Evolutionary conservation across 2,113 vertebrate genomes (phyloP).

Genomic region (Ploceus nigricollis): DNA sequence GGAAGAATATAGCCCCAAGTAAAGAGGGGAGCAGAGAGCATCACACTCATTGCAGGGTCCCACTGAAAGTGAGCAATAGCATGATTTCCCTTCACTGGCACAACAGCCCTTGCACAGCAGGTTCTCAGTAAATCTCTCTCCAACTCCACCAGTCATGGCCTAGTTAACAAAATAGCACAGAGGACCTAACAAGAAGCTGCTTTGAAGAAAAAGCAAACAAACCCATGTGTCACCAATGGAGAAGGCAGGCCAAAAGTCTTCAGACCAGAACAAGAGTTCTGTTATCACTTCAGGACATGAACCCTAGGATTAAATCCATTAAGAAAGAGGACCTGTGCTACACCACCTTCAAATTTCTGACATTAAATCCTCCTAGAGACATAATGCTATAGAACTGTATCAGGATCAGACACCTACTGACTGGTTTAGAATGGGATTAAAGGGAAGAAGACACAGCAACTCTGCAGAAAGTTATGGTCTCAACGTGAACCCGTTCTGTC

Average conservation of each 20-base stretch:
- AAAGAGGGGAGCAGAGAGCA: not conserved
- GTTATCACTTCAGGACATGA: not conserved
- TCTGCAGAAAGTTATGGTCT: not conserved
- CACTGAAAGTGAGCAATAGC: not conserved
- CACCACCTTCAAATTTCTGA: not conserved
- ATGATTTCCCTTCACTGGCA: not conserved
- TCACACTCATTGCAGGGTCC: not conserved
- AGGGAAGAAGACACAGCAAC: not conserved
- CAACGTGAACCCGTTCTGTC: not conserved
- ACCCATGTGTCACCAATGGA: not conserved
- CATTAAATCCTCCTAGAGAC: not conserved
- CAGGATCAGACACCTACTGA: not conserved
- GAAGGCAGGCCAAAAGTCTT: not conserved
- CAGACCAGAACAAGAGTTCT: not conserved
- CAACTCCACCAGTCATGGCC: not conserved
- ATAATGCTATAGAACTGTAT: fast-evolving
- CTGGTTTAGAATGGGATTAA: not conserved
- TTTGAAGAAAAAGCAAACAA: not conserved
- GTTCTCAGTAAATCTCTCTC: not conserved
- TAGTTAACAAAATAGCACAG: not conserved
- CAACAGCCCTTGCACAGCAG: not conserved
- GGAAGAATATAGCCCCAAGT: not conserved
- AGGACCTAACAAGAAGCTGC: not conserved
- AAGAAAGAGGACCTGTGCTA: not conserved
- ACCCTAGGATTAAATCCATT: not conserved